Conservation (phyloP, 2,888 invertebrate species). For the Heliconius aoede region DNA sequence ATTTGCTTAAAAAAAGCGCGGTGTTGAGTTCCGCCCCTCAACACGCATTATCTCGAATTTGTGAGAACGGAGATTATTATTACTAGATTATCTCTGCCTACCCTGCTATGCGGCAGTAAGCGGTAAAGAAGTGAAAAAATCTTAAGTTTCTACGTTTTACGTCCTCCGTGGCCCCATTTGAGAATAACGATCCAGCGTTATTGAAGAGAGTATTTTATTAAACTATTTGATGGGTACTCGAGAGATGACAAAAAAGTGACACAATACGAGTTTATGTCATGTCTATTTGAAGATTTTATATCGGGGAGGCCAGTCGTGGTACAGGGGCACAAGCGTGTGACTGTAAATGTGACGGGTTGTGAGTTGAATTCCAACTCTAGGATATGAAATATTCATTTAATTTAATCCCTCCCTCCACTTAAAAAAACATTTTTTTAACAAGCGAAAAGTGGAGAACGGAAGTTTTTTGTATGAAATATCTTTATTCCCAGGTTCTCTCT, state of each 20-base stretch:
- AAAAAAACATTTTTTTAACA: no score
- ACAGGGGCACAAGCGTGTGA: not conserved
- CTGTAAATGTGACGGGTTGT: not conserved
- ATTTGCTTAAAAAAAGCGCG: not conserved
- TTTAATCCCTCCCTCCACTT: no score
- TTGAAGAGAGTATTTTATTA: constrained; percentile 29
- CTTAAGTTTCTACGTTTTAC: constrained; percentile 50
- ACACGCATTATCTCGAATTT: no score
- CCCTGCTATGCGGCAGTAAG: not conserved
- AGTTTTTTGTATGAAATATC: no score
- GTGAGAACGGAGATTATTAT: no score
- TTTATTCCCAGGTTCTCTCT: no score
- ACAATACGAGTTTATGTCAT: constrained; percentile 12
- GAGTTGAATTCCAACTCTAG: not conserved
- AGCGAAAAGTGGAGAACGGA: not conserved
- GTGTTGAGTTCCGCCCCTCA: no score
- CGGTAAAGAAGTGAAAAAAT: not conserved
- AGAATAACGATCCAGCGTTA: constrained; percentile 31
- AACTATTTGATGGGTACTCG: constrained; percentile 28
- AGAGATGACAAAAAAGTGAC: constrained; percentile 11
- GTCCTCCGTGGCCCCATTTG: constrained; percentile 50
- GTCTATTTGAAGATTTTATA: not conserved
- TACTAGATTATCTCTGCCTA: not conserved
- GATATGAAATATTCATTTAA: not conserved
- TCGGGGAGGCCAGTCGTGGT: not conserved